A percentile compares a stretch with the other conserved stretches of the same genome.
phyloP scores from a whole-genome alignment of 2,888 invertebrate genomes.

The Girardia tigrina region DNA sequence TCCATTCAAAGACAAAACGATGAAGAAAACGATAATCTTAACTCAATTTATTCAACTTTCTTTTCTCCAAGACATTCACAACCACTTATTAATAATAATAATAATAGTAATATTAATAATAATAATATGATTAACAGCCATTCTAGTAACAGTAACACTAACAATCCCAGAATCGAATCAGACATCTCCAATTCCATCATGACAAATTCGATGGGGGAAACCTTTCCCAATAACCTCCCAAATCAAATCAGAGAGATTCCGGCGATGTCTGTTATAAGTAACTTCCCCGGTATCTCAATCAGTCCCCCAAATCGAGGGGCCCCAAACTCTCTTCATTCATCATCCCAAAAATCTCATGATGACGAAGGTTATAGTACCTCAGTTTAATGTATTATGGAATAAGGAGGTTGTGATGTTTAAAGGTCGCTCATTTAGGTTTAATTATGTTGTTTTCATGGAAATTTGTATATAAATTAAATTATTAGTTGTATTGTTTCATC shows the following conservation, averaged over 20 bases:
- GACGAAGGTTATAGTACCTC: background rate
- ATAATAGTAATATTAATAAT: background rate
- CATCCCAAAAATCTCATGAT: background rate
- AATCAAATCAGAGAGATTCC: background rate
- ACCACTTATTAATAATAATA: background rate
- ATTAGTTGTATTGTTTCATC: no score
- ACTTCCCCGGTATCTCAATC: background rate
- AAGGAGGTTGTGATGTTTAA: background rate
- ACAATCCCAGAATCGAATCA: background rate
- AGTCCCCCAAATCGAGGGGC: background rate
- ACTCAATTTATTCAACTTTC: background rate
- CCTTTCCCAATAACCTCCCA: background rate
- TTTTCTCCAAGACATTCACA: conserved; percentile 17
- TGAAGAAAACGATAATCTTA: background rate
- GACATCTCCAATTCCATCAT: background rate
- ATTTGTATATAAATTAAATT: background rate
- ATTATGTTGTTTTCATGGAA: background rate
- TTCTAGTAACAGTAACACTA: background rate
- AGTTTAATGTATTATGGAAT: background rate
- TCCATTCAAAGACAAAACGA: conserved; percentile 8
- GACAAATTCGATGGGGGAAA: background rate
- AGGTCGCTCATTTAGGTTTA: background rate
- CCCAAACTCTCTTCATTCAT: background rate
- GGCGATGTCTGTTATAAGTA: background rate
- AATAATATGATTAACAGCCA: no score